Conservation (phyloP, 2,888 invertebrate genomes). For the Agonopterix arenella region DNA sequence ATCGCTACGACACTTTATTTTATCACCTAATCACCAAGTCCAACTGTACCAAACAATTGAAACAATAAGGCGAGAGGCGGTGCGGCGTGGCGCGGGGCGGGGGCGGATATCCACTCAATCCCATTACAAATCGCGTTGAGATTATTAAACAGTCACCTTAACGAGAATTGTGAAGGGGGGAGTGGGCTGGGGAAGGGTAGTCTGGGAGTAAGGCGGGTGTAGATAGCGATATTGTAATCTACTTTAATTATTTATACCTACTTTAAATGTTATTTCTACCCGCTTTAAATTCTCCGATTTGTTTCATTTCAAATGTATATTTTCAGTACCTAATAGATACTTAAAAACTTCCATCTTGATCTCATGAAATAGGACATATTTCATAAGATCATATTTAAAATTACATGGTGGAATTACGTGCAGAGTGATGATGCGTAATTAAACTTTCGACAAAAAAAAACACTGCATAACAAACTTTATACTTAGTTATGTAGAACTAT, state of each 20-base stretch:
- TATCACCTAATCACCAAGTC: too few relatives aligned
- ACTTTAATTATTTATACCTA: neutral
- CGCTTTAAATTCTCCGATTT: neutral
- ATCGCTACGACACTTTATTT: too few relatives aligned
- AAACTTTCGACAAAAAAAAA: too few relatives aligned
- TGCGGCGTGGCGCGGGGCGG: constrained; percentile 6
- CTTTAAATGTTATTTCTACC: neutral
- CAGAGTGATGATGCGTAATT: too few relatives aligned
- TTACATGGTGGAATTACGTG: too few relatives aligned
- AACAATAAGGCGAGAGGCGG: neutral
- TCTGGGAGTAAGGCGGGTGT: neutral
- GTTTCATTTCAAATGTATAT: too few relatives aligned
- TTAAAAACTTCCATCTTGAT: too few relatives aligned
- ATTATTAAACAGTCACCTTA: constrained; percentile 65
- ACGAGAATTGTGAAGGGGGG: constrained; percentile 34
- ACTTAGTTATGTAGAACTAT: too few relatives aligned
- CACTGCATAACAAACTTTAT: too few relatives aligned
- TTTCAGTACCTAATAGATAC: too few relatives aligned
- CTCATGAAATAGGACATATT: too few relatives aligned
- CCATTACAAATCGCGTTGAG: constrained; percentile 62
- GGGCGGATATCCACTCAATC: constrained; percentile 49
- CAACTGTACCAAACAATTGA: neutral
- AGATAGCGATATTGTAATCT: neutral
- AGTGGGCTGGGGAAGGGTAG: constrained; percentile 16
- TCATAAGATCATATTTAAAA: too few relatives aligned